Percentiles rank a stretch among this genome's conserved stretches.
phyloP scores from a whole-genome alignment of 2,113 vertebrate species.

The Ochotona curzoniae region DNA sequence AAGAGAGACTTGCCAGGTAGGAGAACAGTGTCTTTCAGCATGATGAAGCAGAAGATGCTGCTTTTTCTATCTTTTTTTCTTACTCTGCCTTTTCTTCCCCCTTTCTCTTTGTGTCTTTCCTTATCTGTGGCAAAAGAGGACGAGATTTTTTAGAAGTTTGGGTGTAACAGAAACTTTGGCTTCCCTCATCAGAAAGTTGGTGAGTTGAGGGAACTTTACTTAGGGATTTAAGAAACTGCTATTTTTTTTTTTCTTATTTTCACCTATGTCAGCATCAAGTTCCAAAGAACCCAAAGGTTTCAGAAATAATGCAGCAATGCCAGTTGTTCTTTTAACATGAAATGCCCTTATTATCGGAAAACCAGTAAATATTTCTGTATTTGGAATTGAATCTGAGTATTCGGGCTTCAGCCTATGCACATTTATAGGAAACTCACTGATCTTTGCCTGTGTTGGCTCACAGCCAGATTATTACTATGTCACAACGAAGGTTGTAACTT shows the following conservation, averaged over 20 bases:
- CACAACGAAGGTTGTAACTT: neutral
- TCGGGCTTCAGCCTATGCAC: neutral
- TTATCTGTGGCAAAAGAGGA: conserved; percentile 75
- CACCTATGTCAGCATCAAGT: neutral
- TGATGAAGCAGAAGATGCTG: conserved; percentile 82
- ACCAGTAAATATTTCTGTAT: neutral
- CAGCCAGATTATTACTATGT: neutral
- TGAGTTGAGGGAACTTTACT: conserved; percentile 60
- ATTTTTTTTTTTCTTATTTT: conserved; percentile 60
- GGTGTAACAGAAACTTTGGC: conserved; percentile 47
- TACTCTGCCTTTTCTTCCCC: conserved; percentile 19
- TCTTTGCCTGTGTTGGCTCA: neutral
- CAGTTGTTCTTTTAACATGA: neutral
- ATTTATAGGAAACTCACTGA: conserved; percentile 4
- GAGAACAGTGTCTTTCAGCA: conserved; percentile 85
- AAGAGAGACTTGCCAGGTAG: conserved; percentile 96
- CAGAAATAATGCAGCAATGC: conserved; percentile 15
- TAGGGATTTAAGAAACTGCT: conserved; percentile 58
- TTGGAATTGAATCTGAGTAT: neutral
- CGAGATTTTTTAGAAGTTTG: conserved; percentile 63
- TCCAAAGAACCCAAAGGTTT: conserved; percentile 39
- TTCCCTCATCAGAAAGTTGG: conserved; percentile 73
- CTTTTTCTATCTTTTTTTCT: conserved; percentile 74
- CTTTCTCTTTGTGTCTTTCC: conserved; percentile 60
- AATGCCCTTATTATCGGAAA: neutral